phyloP scores from a whole-genome alignment of 2,113 vertebrate species.

The Channa argus region DNA sequence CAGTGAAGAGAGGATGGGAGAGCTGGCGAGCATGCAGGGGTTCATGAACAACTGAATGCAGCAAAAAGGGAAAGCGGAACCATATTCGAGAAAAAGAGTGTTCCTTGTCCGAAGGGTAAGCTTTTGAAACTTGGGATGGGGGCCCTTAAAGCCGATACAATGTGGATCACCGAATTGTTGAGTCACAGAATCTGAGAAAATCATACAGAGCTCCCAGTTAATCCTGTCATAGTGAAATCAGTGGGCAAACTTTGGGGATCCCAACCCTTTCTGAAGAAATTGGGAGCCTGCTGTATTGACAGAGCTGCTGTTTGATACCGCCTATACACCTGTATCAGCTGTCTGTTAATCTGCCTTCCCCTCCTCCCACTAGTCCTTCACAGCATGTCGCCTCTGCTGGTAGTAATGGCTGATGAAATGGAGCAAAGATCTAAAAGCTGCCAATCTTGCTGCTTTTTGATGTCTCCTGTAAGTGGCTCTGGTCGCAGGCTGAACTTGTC shows the following conservation, averaged over 20 bases:
- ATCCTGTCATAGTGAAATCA: constrained; percentile 79
- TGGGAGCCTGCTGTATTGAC: constrained; percentile 74
- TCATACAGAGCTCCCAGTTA: constrained; percentile 74
- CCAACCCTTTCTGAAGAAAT: constrained; percentile 67
- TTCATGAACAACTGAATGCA: constrained; percentile 73
- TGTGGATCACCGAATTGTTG: constrained; percentile 84
- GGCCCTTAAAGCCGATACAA: constrained; percentile 79
- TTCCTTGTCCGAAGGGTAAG: constrained; percentile 79
- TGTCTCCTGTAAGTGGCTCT: constrained; percentile 70
- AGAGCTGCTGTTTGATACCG: constrained; percentile 77
- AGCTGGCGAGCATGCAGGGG: constrained; percentile 64
- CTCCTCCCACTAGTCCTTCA: constrained; percentile 71
- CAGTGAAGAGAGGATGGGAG: constrained; percentile 64
- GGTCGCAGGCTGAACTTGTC: constrained; percentile 72
- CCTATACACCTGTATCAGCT: constrained; percentile 83
- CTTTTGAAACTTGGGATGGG: constrained; percentile 82
- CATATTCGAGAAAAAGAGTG: constrained; percentile 65
- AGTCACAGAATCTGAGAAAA: constrained; percentile 83
- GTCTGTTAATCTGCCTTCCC: constrained; percentile 79
- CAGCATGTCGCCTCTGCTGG: constrained; percentile 63
- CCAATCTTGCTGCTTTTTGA: constrained; percentile 76
- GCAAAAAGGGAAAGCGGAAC: constrained; percentile 71
- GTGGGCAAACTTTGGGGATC: constrained; percentile 60
- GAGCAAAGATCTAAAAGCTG: constrained; percentile 79
- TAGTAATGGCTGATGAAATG: constrained; percentile 78